Percentiles rank a stretch among this genome's conserved stretches.
phyloP scores from a whole-genome alignment of 2,888 invertebrate genomes.

The Phalera bucephala region DNA sequence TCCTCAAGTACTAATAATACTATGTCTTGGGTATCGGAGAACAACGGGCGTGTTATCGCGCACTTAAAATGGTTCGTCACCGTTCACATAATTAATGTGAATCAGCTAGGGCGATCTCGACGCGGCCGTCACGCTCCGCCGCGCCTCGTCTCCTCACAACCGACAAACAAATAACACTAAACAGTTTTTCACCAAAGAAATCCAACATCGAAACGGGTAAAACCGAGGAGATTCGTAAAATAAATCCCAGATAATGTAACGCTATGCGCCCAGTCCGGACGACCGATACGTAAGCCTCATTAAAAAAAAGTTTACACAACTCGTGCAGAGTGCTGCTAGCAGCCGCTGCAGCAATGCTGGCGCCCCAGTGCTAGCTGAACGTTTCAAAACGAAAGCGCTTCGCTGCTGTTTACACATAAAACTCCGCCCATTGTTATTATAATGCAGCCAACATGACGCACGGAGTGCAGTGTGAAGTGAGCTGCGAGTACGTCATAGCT shows the following conservation, averaged over 20 bases:
- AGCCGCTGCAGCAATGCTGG: constrained; percentile 45
- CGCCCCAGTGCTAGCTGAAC: background rate
- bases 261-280: constrained; percentile 52
- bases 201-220: constrained; percentile 23
- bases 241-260: constrained; percentile 41
- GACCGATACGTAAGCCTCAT: constrained; percentile 65
- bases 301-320: constrained; percentile 77
- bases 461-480: constrained; percentile 62
- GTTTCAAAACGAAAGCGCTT: constrained; percentile 41
- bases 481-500: constrained; percentile 31
- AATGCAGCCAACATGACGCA: constrained; percentile 79
- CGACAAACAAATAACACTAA: constrained; percentile 25
- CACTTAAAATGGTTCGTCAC: constrained; percentile 75
- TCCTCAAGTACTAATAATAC: constrained; percentile 30
- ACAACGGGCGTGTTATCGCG: constrained; percentile 69
- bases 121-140: constrained; percentile 51
- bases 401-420: constrained; percentile 34
- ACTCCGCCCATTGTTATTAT: constrained; percentile 77
- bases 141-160: constrained; percentile 33
- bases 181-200: constrained; percentile 22
- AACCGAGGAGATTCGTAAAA: constrained; percentile 35
- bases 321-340: constrained; percentile 24
- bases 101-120: constrained; percentile 59
- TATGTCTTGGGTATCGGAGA: constrained; percentile 35
- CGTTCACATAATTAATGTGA: constrained; percentile 78